phyloP scores from a whole-genome alignment of 2,797 vertebrate species.

The Eulemur rubriventer region DNA sequence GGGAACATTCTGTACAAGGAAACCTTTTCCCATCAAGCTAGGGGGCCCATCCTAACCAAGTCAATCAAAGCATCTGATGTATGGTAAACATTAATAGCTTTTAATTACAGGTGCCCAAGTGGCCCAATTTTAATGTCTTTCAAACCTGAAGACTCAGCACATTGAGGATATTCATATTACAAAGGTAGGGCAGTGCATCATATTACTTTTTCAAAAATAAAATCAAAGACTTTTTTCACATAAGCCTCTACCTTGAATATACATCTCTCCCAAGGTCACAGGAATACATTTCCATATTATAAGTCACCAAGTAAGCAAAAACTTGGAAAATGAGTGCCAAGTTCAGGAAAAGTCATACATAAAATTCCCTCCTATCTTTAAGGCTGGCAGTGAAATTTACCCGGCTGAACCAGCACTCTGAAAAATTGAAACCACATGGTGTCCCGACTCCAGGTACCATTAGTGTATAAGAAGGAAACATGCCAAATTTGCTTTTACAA shows the following conservation, averaged over 20 bases:
- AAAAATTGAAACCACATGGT: slow-evolving; percentile 52
- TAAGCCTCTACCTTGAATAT: slow-evolving; percentile 44
- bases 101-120: slow-evolving; percentile 35
- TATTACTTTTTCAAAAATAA: slow-evolving; percentile 17
- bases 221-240: not conserved
- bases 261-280: slow-evolving; percentile 51
- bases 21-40: slow-evolving; percentile 45
- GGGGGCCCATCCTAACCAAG: slow-evolving; percentile 57
- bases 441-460: not conserved
- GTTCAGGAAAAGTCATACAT: not conserved
- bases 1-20: slow-evolving; percentile 81
- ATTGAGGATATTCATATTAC: not conserved
- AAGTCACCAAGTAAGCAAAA: slow-evolving; percentile 48
- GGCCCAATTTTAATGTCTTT: slow-evolving; percentile 43
- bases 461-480: not conserved
- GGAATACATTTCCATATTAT: slow-evolving; percentile 56
- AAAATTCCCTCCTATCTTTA: slow-evolving; percentile 47
- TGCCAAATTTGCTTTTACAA: slow-evolving; percentile 25
- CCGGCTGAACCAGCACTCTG: not conserved
- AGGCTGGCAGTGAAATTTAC: slow-evolving; percentile 30
- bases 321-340: slow-evolving; percentile 47
- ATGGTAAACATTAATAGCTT: slow-evolving; percentile 54
- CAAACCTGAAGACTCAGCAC: not conserved
- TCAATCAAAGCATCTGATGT: slow-evolving; percentile 55
- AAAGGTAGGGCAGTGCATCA: not conserved